Conservation (phyloP, 2,888 invertebrate genomes). For the Tanytarsus gracilentus region DNA sequence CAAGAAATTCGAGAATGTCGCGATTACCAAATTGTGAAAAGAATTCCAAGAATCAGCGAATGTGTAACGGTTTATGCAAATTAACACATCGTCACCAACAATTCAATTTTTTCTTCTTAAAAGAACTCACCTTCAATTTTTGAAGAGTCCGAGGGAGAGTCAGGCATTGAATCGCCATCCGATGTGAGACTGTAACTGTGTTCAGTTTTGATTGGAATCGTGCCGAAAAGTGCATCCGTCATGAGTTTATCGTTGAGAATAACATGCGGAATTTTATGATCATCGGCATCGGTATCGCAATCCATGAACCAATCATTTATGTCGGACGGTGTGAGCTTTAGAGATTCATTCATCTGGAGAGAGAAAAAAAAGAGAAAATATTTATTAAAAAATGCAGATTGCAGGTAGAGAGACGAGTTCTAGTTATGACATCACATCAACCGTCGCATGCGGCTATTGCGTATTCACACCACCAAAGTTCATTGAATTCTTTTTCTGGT, state of each 20-base stretch:
- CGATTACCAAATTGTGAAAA: neutral
- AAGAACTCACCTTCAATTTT: constrained; percentile 61
- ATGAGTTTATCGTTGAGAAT: constrained; percentile 82
- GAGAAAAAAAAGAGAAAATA: constrained; percentile 31
- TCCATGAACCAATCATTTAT: constrained; percentile 62
- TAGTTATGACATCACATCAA: constrained; percentile 7
- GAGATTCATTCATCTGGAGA: constrained; percentile 56
- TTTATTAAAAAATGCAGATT: neutral
- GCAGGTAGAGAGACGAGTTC: neutral
- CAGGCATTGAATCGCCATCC: constrained; percentile 60
- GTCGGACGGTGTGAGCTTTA: constrained; percentile 50
- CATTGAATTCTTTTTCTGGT: constrained; percentile 18
- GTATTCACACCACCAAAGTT: constrained; percentile 14
- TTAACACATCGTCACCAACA: neutral
- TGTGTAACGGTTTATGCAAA: neutral
- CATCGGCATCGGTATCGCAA: constrained; percentile 45
- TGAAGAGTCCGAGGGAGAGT: constrained; percentile 42
- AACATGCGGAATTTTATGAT: constrained; percentile 50
- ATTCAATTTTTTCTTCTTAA: neutral
- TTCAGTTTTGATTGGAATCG: constrained; percentile 77
- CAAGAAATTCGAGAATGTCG: neutral
- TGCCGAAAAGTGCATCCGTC: constrained; percentile 77
- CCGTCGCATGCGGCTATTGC: neutral
- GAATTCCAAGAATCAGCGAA: neutral
- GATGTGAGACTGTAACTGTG: constrained; percentile 82